phyloP scores from a whole-genome alignment of 2,888 invertebrate species.

The Linnaemya vulpina region DNA sequence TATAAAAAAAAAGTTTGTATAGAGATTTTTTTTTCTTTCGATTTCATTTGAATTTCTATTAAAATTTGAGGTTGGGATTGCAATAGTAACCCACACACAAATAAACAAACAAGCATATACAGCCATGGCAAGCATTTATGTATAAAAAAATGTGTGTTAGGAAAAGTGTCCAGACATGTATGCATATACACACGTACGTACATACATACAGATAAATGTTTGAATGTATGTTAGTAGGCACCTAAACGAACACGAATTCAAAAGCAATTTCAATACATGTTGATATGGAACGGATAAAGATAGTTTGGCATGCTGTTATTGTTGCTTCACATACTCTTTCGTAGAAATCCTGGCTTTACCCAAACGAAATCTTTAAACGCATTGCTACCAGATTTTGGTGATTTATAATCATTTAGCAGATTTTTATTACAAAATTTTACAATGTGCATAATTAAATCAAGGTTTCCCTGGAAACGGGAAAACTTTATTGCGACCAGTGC shows the following conservation, averaged over 20 bases:
- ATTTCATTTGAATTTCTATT: conserved; percentile 55
- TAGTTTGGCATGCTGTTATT: conserved; percentile 18
- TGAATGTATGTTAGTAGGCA: conserved; percentile 24
- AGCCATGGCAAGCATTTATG: no score
- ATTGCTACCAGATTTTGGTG: conserved; percentile 9
- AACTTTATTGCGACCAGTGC: background rate
- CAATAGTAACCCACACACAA: conserved; percentile 35
- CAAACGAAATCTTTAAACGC: conserved; percentile 53
- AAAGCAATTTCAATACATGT: conserved; percentile 33
- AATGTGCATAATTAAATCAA: background rate
- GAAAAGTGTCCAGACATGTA: conserved; percentile 47
- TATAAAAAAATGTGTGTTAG: conserved; percentile 1
- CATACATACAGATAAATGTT: no score
- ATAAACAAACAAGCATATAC: background rate
- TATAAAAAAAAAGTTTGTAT: background rate
- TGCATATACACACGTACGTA: no score
- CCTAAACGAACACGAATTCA: conserved; percentile 24
- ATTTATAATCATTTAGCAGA: background rate
- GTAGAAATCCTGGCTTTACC: conserved; percentile 61
- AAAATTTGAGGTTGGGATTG: conserved; percentile 59
- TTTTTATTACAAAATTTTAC: background rate
- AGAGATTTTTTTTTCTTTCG: conserved; percentile 39
- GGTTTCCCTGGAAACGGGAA: background rate
- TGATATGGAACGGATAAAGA: conserved; percentile 32
- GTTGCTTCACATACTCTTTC: background rate